Conservation (phyloP, 1,140 invertebrate species). For the Diorhabda sublineata region DNA sequence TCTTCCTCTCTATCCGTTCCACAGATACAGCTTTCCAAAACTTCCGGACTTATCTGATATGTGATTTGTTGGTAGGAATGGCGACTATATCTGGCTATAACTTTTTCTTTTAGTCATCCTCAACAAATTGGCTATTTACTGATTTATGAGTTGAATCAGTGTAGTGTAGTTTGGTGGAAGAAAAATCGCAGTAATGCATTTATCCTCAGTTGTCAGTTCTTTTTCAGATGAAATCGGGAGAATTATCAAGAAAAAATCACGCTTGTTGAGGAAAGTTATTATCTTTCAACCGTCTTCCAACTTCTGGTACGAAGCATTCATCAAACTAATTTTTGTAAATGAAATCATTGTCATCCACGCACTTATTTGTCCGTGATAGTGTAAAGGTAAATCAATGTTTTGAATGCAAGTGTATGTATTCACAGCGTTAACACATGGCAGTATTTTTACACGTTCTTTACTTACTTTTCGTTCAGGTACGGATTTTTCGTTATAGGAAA, state of each 20-base stretch:
- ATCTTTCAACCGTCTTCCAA: constrained; percentile 41
- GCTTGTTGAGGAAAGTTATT: constrained; percentile 45
- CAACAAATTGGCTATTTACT: constrained; percentile 33
- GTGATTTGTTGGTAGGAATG: too few relatives aligned
- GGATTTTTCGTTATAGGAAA: too few relatives aligned
- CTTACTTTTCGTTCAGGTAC: too few relatives aligned
- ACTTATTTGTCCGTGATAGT: constrained; percentile 32
- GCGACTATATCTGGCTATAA: constrained; percentile 4
- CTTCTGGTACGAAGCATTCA: constrained; percentile 41
- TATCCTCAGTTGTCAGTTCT: constrained; percentile 34
- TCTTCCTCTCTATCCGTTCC: constrained; percentile 24
- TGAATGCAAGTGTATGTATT: too few relatives aligned
- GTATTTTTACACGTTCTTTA: too few relatives aligned
- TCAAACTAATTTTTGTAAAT: constrained; percentile 46
- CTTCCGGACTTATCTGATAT: background rate
- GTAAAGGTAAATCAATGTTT: too few relatives aligned
- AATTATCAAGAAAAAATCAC: constrained; percentile 45
- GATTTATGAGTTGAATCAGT: constrained; percentile 43
- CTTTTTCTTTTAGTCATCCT: constrained; percentile 43
- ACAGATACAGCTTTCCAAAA: constrained; percentile 36
- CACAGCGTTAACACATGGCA: too few relatives aligned
- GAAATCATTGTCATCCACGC: constrained; percentile 45
- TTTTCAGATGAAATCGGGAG: constrained; percentile 21
- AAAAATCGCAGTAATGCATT: too few relatives aligned
- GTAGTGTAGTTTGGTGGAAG: constrained; percentile 40